These are phyloP conservation scores for Holcopasites calliopsidis DNA, from an alignment of 1,140 invertebrate genomes.

Conservation along the genomic window DNA sequence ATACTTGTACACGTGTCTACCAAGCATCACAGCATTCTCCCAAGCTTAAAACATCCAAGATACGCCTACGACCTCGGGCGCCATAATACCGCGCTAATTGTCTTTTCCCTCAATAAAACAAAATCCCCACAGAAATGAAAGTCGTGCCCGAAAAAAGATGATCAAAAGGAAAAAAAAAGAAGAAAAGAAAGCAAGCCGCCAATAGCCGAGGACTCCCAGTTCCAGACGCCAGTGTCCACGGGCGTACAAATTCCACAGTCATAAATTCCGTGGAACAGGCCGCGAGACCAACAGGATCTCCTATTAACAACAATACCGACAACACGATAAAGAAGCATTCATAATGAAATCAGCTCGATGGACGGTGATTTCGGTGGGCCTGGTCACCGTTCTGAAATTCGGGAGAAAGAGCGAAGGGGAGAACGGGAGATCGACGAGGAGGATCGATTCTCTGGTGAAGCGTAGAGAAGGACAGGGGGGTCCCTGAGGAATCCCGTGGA, in stretches of 20 bases:
- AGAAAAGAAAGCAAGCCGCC: not conserved
- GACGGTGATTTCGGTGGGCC: constrained; percentile 42
- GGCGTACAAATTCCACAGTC: constrained; percentile 25
- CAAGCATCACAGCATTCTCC: too few relatives aligned
- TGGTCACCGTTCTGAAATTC: not conserved
- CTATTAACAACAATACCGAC: constrained; percentile 48
- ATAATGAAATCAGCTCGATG: constrained; percentile 48
- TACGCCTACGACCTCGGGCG: too few relatives aligned
- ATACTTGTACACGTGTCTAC: too few relatives aligned
- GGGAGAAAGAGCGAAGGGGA: not conserved
- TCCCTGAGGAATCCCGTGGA: constrained; percentile 56
- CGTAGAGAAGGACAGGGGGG: constrained; percentile 26
- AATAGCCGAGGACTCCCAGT: not conserved
- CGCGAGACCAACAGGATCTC: constrained; percentile 1
- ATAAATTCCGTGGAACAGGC: constrained; percentile 1
- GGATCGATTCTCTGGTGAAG: too few relatives aligned
- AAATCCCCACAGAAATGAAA: not conserved
- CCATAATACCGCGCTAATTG: too few relatives aligned
- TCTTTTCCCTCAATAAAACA: not conserved
- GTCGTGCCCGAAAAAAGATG: not conserved
- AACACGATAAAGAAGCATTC: constrained; percentile 48
- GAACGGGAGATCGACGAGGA: too few relatives aligned
- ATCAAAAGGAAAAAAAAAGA: not conserved
- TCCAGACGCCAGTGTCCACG: not conserved
- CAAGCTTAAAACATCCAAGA: too few relatives aligned